Conservation (phyloP, 2,113 vertebrate species). For the Lanius collurio region DNA sequence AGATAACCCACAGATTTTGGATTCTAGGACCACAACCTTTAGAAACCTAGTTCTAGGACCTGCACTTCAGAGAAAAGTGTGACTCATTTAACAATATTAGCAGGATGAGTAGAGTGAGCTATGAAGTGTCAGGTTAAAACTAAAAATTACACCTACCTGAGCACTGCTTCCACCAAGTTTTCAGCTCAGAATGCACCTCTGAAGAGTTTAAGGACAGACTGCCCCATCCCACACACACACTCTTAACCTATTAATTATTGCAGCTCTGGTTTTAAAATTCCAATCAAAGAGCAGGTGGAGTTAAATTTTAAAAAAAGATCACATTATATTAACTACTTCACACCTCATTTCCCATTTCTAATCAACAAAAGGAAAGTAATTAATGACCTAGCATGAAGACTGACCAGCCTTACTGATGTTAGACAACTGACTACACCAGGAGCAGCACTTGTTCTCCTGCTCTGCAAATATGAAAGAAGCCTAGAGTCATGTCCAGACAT, state of each 20-base stretch:
- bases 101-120: neutral
- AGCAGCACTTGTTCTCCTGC: neutral
- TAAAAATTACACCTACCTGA: neutral
- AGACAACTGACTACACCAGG: neutral
- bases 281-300: neutral
- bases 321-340: neutral
- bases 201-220: neutral
- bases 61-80: neutral
- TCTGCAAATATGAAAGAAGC: neutral
- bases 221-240: neutral
- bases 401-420: neutral
- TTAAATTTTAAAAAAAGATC: neutral
- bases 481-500: neutral
- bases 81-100: neutral
- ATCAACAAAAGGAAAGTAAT: neutral
- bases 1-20: neutral
- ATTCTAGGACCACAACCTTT: neutral
- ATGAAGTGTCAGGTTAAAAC: neutral
- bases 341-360: neutral
- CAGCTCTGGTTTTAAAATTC: neutral
- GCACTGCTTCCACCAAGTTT: neutral
- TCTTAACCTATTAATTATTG: neutral
- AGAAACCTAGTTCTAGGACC: neutral
- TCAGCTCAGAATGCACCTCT: neutral
- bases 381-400: neutral